Base-by-base conservation (phyloP, 2,888 invertebrate species). In the Zonitis immaculata region DNA sequence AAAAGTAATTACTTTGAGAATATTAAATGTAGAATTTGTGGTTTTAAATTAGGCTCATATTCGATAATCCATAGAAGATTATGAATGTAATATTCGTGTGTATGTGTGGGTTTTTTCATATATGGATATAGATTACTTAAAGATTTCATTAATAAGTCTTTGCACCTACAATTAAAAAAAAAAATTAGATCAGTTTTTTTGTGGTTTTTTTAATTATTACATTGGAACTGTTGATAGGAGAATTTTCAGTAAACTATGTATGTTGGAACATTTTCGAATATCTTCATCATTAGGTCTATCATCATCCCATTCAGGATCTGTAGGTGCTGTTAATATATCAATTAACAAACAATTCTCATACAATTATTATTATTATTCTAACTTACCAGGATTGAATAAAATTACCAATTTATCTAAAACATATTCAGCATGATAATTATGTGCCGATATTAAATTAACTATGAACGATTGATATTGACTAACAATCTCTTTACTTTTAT, bases 41-140 rank as follows among this genome's bases (percentile, higher is more conserved):
- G 81, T 46, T 84, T 79, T 47, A 90, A 78, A 0, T 82, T 78
- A 0, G 91, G 89, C 61, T 89, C 82, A 71, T 91, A 91, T 42
- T 85, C 82, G 54, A 86, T 77, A 60, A 93, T 80, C 79, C 85
- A 84, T 48, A 95, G 79, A 42, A 93, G 73, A 74, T 93, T 92
- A 68, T 87, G 83, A 14, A 91, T 72, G 73, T 88, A 95, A 9
- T 86, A 82, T 66, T 88, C 86, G 59, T 91, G 88, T 1, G 81
- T 72, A 65, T 84, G 84, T 3, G 84, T 76, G 1, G 85, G 79
- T 51, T 82, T 84, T 66, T 84, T 87, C 70, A 85, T 82, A 72
- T 91, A 95, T 0, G 95, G 95, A 74, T 87, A 94, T 44, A 81
- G 77, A 3, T 79, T 78, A 50, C 79, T 77, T 14, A 91, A 75